Base-by-base conservation (phyloP, 1,140 invertebrate species). In the Drosophila subpulchrella region DNA sequence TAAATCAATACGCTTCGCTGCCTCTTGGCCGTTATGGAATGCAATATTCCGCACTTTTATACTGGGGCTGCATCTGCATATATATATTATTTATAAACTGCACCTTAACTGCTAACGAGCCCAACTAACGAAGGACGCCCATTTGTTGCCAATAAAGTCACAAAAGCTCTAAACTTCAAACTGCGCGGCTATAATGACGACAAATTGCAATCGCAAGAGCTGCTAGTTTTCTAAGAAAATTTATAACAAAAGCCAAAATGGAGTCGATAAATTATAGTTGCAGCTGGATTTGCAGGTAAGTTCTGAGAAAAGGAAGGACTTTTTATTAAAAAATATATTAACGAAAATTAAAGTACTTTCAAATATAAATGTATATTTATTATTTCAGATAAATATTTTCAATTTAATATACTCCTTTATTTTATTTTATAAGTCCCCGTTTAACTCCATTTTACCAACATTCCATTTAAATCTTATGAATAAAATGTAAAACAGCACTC, bases 1-100 rank as follows among this genome's bases (percentile, higher is more conserved):
- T 88, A 80, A 88, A 89, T 88, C 84, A 88, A 79, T 89, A 77
- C 62, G 59, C 79, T 30, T 48, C 47, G 66, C 36, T 68, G 65
- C 76, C 61, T 76, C 47, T 53, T 53, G 72, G 71, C 78, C 81
- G 77, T 89, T 79, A 89, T 66, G 84, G 46, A 72, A 71, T 83
- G 80, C 84, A 74, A 84, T 89, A 89, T 88, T 89, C 62, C 66
- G 75, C 63, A 63, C 75, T 76, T 73, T 70, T 48, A 6, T n/a
- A 32, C 13, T n/a, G 66, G 6, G 38, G 38, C 34, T 72, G 74
- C 73, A 60, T 38, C 46, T 39, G 10, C 41, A 44, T 74, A 70
- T 70, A 70, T 70, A 62, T 63, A 75, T 81, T 67, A 70, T 70
- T 70, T 70, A 75, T 81, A 56, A 66, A 46, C 46, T 39, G 24